Conservation (phyloP, 1,140 invertebrate genomes). For the Stenopsyche tienmushanensis region DNA sequence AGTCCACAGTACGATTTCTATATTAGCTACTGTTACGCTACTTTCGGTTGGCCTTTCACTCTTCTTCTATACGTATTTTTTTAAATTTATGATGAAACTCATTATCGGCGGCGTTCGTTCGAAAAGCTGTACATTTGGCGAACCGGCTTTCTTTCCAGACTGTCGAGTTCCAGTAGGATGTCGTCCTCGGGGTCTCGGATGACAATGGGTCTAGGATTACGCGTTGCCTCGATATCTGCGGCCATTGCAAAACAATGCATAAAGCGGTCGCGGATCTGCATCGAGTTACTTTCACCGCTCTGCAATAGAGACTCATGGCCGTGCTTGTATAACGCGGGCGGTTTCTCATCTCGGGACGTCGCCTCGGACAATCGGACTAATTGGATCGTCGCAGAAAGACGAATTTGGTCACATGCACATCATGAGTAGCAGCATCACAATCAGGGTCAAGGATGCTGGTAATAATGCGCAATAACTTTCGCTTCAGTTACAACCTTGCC, state of each 20-base stretch:
- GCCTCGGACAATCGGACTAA: too few relatives aligned
- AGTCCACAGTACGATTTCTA: background rate
- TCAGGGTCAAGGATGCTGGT: slow-evolving; percentile 24
- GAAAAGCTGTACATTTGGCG: too few relatives aligned
- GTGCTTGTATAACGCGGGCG: slow-evolving; percentile 9
- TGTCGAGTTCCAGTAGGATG: too few relatives aligned
- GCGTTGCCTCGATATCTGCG: background rate
- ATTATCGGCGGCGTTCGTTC: background rate
- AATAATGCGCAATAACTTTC: slow-evolving; percentile 14
- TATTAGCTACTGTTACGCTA: background rate
- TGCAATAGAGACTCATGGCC: background rate
- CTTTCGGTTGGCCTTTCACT: background rate
- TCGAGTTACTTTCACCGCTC: slow-evolving; percentile 14
- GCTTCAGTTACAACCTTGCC: background rate
- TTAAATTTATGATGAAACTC: background rate
- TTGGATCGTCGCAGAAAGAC: background rate
- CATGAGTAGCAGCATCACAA: background rate
- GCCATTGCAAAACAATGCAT: slow-evolving; percentile 25
- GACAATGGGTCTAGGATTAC: background rate
- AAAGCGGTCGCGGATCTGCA: slow-evolving; percentile 9
- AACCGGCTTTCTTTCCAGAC: background rate
- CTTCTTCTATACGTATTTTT: background rate
- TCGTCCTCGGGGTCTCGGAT: too few relatives aligned
- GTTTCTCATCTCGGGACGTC: too few relatives aligned
- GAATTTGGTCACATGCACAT: background rate